These are phyloP conservation scores for Napeogenes sylphis DNA, from an alignment of 2,888 invertebrate genomes.

Conservation along the genomic window DNA sequence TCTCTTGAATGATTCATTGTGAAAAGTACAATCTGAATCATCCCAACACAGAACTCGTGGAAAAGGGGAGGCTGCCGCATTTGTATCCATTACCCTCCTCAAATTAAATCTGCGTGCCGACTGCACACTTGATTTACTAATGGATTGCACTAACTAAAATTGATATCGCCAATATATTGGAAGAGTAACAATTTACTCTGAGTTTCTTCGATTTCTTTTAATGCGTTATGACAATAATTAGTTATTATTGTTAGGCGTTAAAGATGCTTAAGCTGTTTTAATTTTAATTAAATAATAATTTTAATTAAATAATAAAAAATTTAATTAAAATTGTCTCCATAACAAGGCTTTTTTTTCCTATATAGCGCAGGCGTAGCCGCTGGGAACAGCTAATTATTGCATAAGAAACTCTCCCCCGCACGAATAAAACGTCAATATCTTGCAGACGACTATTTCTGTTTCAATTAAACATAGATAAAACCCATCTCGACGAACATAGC, in stretches of 20 bases:
- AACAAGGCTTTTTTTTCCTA: no score
- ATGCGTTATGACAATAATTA: background rate
- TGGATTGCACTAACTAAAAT: slow-evolving; percentile 57
- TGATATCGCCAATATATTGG: slow-evolving; percentile 32
- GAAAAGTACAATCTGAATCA: slow-evolving; percentile 9
- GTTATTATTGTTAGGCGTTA: background rate
- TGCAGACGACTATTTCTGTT: no score
- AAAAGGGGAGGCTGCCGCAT: slow-evolving; percentile 46
- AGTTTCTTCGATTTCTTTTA: background rate
- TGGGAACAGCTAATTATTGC: no score
- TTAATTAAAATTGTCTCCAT: no score
- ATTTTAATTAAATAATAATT: no score
- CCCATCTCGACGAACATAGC: no score
- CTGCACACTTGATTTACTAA: slow-evolving; percentile 56
- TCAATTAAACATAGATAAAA: no score
- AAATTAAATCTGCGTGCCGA: slow-evolving; percentile 63
- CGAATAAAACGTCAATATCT: no score
- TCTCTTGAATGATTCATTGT: background rate
- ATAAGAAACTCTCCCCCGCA: no score
- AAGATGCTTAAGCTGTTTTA: no score
- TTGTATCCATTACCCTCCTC: slow-evolving; percentile 59
- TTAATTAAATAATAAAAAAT: no score
- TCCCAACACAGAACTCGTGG: slow-evolving; percentile 5
- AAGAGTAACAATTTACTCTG: slow-evolving; percentile 19
- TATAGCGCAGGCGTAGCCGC: no score